Percentiles rank a stretch among this genome's conserved stretches.
Conservation (phyloP, 53 echinoderm and acorn worm species). For the Holothuria leucospilota region DNA sequence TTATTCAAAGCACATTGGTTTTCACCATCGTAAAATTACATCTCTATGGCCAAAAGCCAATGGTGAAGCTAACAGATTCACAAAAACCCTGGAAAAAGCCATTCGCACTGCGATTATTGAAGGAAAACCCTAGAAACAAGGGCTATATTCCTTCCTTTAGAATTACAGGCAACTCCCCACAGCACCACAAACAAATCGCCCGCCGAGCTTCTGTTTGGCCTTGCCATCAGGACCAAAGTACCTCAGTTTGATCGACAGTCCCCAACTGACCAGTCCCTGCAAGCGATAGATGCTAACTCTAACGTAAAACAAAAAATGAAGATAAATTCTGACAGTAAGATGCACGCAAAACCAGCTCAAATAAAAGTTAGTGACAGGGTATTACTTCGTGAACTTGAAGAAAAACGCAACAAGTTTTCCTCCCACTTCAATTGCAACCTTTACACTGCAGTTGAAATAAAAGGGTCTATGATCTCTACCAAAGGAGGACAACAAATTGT, state of each 20-base stretch:
- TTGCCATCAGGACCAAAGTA: slow-evolving; percentile 14
- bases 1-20: slow-evolving; percentile 31
- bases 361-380: slow-evolving; percentile 53
- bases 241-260: too few species aligned
- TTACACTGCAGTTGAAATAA: too few species aligned
- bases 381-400: slow-evolving; percentile 40
- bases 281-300: slow-evolving; percentile 9
- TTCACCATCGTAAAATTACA: slow-evolving; percentile 16
- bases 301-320: slow-evolving; percentile 55
- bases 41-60: too few species aligned
- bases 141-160: slow-evolving; percentile 2
- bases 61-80: slow-evolving; percentile 26
- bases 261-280: too few species aligned
- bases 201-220: slow-evolving; percentile 49
- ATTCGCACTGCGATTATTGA: too few species aligned
- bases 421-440: too few species aligned
- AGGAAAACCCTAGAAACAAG: slow-evolving; percentile 47
- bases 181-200: too few species aligned
- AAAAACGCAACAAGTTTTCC: too few species aligned
- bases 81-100: slow-evolving; percentile 17
- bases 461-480: too few species aligned
- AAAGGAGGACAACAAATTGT: too few species aligned
- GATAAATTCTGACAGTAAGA: slow-evolving; percentile 48
- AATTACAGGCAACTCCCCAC: slow-evolving; percentile 12
- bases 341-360: too few species aligned